Base-by-base conservation (phyloP, 2,888 invertebrate species). In the Scrobipalpa costella region DNA sequence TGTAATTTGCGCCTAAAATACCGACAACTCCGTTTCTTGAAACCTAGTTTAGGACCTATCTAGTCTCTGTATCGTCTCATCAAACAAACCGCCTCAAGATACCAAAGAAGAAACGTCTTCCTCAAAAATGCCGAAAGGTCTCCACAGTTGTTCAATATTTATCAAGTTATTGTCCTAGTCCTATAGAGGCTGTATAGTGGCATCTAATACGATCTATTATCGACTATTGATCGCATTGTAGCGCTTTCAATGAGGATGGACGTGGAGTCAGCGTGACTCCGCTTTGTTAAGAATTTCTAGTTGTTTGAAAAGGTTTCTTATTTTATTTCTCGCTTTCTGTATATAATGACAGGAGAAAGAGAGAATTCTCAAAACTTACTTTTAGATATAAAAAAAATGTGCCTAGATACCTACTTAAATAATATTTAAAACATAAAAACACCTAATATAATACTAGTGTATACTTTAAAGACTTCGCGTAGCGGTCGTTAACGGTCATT, bases 121-220 rank as follows among this genome's bases (percentile, higher is more conserved):
- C 21, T 52, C 21, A 52, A 21, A 52, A 27, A 21, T 27, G 5
- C 50, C 50, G 21, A 52, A 52, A 52, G 50, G 50, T 50, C 63
- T 71, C 67, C 62, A 70, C 71, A 73, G 64, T 66, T 61, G 49
- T 66, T 64, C 67, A 81, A 81, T 85, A 85, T 86, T 86, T 84
- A 86, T 85, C 83, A 82, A 80, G 78, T 78, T 77, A 81, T 83
- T 83, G 83, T 84, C 76, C 78, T 78, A 77, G 73, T 77, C 75
- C 74, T 76, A 49, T 49, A 49, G 19, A 19, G 19, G 49, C 19
- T 83, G 74, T 80, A 81, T 82, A 74, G 75, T 73, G 73, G 78
- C 74, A 75, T 82, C 79, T 85, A 84, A 86, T 84, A 81, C 80
- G 80, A 76, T 81, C 81, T 80, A 82, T 85, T 84, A 83, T 81